Evolutionary conservation across 2,113 vertebrate genomes (phyloP), one percentile per base, ranked within the genome.

Genomic region (Cyprinodon variegatus): DNA sequence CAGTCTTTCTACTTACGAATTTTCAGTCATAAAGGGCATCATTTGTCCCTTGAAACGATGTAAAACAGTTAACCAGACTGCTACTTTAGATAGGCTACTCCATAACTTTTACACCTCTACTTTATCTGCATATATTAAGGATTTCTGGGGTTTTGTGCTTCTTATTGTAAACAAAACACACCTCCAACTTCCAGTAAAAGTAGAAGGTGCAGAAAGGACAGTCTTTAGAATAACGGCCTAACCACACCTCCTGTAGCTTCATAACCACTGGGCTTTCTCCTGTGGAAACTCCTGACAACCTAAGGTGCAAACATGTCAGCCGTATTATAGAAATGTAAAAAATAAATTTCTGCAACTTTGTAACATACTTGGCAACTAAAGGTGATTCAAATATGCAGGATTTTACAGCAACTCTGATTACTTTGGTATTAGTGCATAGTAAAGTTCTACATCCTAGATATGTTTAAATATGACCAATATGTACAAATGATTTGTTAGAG

Each of bases 351-450:
- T 17, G 45, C 38, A n/a, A n/a, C 29, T 10, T 64, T 0, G 37
- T 38, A 62, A 82, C 70, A 62, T 43, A 77, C 78, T 81, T 83
- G 86, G 76, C 90, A 88, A 81, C 79, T 69, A 65, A 69, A 84
- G 77, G 84, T 43, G 0, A 45, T 60, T 88, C 77, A 85, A 83
- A 86, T 83, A 78, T 53, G 83, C 77, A 82, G 81, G 82, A 87
- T 76, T 74, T 82, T 85, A 90, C 91, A 91, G 93, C 90, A 91
- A 90, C 91, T 85, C 81, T 83, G 90, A 93, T 92, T 90, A 93
- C 93, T 95, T 94, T 94, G 93, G 94, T 90, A 86, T 93, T 92
- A 92, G 93, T 94, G 93, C 92, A 89, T 91, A 93, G 77, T 92
- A 87, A 80, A 82, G 76, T 78, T 90, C 86, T 88, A 87, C 67